Percentiles rank a stretch among this genome's conserved stretches.
These are phyloP conservation scores for Drosophila lacteicornis DNA, from an alignment of 1,140 invertebrate genomes.

Conservation along the genomic window DNA sequence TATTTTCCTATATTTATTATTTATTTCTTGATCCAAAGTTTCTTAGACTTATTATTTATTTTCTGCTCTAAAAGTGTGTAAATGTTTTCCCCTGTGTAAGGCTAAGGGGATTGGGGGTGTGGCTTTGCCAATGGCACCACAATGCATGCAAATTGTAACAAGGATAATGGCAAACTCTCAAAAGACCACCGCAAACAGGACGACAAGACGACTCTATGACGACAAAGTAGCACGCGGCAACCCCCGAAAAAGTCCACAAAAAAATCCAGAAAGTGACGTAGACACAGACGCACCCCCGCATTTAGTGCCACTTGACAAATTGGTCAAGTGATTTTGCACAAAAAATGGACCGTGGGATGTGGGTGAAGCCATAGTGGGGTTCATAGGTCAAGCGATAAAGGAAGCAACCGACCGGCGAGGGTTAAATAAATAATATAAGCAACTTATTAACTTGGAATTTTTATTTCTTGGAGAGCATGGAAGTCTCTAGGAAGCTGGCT, in stretches of 20 bases:
- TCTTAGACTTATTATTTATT: too few species aligned
- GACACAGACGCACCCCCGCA: slow-evolving; percentile 55
- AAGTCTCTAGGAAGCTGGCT: too few species aligned
- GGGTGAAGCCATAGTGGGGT: background rate
- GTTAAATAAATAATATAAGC: background rate
- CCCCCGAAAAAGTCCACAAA: slow-evolving; percentile 24
- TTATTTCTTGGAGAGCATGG: too few species aligned
- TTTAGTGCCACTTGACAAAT: slow-evolving; percentile 83
- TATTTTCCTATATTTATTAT: too few species aligned
- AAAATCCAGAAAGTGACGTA: slow-evolving; percentile 12
- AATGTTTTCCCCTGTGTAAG: background rate
- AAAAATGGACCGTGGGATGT: slow-evolving; percentile 32
- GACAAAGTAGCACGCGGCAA: slow-evolving; percentile 44
- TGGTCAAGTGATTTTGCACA: slow-evolving; percentile 82
- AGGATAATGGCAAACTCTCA: slow-evolving; percentile 77
- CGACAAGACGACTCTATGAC: slow-evolving; percentile 24
- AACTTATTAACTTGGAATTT: too few species aligned
- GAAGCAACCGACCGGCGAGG: background rate
- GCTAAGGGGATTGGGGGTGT: background rate
- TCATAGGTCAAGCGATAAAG: slow-evolving; percentile 31
- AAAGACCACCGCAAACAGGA: slow-evolving; percentile 77
- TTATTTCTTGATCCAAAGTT: too few species aligned
- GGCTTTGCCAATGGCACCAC: slow-evolving; percentile 50
- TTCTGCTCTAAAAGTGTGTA: too few species aligned
- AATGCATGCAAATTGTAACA: slow-evolving; percentile 81